Evolutionary conservation across 2,888 invertebrate species (phyloP).

Genomic region (Aporophyla nigra): DNA sequence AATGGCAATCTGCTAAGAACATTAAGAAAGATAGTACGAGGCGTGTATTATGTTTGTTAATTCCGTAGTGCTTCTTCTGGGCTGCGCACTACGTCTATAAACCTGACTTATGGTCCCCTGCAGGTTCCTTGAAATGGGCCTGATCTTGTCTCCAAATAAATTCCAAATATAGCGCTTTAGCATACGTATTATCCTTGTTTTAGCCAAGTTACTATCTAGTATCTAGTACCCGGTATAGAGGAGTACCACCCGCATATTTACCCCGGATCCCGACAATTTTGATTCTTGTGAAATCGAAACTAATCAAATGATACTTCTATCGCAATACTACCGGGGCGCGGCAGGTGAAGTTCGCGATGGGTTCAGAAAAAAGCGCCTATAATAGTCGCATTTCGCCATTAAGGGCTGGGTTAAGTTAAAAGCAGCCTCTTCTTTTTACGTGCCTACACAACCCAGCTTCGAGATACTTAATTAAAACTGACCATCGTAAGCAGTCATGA

Average conservation of each 20-base stretch:
- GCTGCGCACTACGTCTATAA: not conserved
- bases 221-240: not conserved
- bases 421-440: not conserved
- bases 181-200: not conserved
- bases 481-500: not conserved
- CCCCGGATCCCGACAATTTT: constrained; percentile 16
- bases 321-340: not conserved
- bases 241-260: constrained; percentile 24
- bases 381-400: not conserved
- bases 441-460: not conserved
- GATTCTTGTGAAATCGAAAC: constrained; percentile 21
- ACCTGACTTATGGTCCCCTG: not conserved
- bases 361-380: not conserved
- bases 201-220: not conserved
- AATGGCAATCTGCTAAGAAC: not conserved
- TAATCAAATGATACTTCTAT: constrained; percentile 7
- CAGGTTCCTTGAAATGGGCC: not conserved
- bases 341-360: not conserved
- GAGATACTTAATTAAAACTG: not conserved
- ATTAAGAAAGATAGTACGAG: not conserved
- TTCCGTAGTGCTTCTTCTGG: not conserved
- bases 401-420: not conserved
- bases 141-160: not conserved
- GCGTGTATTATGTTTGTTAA: not conserved
- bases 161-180: not conserved